Evolutionary conservation across 2,888 invertebrate species (phyloP), one percentile per base, ranked within the genome.

Genomic region (Zygogramma bicolorata): DNA sequence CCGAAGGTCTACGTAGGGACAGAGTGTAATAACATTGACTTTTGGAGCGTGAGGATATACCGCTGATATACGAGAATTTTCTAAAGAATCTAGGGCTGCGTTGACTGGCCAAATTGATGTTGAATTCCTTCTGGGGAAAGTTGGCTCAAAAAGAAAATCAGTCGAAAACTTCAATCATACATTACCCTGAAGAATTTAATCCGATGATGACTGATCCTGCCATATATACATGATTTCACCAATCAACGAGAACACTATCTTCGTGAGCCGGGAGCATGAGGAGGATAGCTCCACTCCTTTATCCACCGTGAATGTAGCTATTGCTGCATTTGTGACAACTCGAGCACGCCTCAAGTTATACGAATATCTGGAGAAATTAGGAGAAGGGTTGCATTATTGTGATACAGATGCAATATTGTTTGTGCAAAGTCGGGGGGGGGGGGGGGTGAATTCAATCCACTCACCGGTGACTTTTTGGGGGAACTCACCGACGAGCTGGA

Each of bases 291-390:
- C 38, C 18, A 70, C 68, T 13, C 62, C 68, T 18, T 58, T 74
- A n/a, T 18, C 73, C 6, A 73, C 74, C 0, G 75, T 79, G n/a
- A 85, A 84, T 71, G 78, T 82, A 0, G 79, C 82, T 6, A 80
- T 87, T 3, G 86, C 85, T 0, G 63, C 70, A 1, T 73, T 40
- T 34, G 65, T 46, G 5, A 72, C 68, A 1, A 80, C 75, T 10
- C 69, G 63, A 18, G 71, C 78, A 15, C 66, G 70, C 2, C 15
- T 74, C 2, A 74, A 68, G 22, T 27, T 77, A 1, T 70, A 75
- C 58, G 68, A 67, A 0, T 81, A 82, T 22, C 69, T 87, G 3
- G 79, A 85, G 7, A 66, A 67, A 31, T 31, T 31, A 10, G 31
- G 31, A 6, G 10, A 31, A 31, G 7, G 31, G 6, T 6, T 31